A percentile compares a stretch with the other conserved stretches of the same genome.
phyloP scores from a whole-genome alignment of 2,797 vertebrate species.

The Siniperca undulata region DNA sequence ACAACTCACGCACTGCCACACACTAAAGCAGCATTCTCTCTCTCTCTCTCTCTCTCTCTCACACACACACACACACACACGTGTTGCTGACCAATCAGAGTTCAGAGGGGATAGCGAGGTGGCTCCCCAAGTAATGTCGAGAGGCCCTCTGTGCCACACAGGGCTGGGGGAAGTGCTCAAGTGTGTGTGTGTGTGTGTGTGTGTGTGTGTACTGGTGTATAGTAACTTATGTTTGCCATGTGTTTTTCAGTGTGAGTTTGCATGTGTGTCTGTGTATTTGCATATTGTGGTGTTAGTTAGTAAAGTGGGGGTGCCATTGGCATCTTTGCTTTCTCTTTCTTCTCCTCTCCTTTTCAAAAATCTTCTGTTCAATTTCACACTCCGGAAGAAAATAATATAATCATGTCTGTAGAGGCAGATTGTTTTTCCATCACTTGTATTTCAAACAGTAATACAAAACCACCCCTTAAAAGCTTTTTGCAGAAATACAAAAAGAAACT shows the following conservation, averaged over 20 bases:
- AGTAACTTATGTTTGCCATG: conserved; percentile 14
- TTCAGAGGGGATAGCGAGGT: conserved; percentile 6
- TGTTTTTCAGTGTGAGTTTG: conserved; percentile 15
- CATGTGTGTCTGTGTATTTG: conserved; percentile 4
- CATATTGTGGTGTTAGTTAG: background rate
- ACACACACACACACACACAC: conserved; percentile 27
- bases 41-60: conserved; percentile 11
- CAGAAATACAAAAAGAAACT: background rate
- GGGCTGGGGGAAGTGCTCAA: background rate
- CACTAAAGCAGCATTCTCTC: conserved; percentile 34
- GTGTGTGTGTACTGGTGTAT: background rate
- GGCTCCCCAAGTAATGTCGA: background rate
- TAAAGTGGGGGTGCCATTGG: background rate
- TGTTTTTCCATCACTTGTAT: background rate
- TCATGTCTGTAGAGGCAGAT: too few relatives aligned
- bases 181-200: conserved; percentile 18
- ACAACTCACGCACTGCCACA: conserved; percentile 80
- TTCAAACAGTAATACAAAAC: background rate
- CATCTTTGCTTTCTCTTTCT: background rate
- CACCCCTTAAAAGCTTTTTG: background rate
- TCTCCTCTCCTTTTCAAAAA: background rate
- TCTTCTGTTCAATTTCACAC: background rate
- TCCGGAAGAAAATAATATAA: too few relatives aligned
- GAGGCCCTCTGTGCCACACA: conserved; percentile 30
- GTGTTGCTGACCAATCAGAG: conserved; percentile 54